These are phyloP conservation scores for Nibea albiflora DNA, from an alignment of 2,113 vertebrate species.

Conservation along the genomic window DNA sequence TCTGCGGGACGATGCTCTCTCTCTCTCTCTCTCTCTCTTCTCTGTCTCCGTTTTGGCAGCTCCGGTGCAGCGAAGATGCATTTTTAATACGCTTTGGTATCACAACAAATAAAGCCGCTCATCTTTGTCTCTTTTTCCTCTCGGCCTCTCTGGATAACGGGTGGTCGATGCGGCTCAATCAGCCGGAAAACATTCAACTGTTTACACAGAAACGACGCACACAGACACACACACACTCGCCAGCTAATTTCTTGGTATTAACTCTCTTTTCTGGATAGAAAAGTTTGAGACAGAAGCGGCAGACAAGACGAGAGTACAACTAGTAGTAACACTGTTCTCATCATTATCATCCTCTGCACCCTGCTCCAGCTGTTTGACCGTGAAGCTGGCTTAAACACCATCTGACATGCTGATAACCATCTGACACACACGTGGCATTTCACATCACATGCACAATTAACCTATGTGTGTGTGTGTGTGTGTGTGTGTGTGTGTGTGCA, in stretches of 20 bases:
- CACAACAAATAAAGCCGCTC: constrained; percentile 46
- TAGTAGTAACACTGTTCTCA: background rate
- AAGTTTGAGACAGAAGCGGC: background rate
- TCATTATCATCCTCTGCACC: background rate
- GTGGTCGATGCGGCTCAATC: constrained; percentile 56
- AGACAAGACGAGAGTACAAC: too few species aligned
- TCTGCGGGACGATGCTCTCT: constrained; percentile 13
- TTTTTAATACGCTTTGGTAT: constrained; percentile 35
- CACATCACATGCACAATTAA: constrained; percentile 40
- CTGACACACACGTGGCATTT: constrained; percentile 38
- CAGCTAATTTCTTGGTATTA: background rate
- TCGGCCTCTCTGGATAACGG: constrained; percentile 13
- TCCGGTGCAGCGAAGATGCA: constrained; percentile 4
- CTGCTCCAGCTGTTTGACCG: constrained; percentile 9
- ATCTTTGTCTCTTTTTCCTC: constrained; percentile 27
- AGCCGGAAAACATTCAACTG: constrained; percentile 56
- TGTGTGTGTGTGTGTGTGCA: background rate
- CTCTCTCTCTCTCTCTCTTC: constrained; percentile 4
- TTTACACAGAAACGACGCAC: constrained; percentile 46
- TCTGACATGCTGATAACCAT: constrained; percentile 31
- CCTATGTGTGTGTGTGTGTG: background rate
- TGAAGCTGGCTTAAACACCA: constrained; percentile 41
- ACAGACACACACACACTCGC: constrained; percentile 37
- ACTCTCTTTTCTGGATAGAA: constrained; percentile 8
- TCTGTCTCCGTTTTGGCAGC: constrained; percentile 47